Percentiles rank a stretch among this genome's conserved stretches.
These are phyloP conservation scores for Cossypha heuglini DNA, from an alignment of 2,797 vertebrate genomes.

Conservation along the genomic window DNA sequence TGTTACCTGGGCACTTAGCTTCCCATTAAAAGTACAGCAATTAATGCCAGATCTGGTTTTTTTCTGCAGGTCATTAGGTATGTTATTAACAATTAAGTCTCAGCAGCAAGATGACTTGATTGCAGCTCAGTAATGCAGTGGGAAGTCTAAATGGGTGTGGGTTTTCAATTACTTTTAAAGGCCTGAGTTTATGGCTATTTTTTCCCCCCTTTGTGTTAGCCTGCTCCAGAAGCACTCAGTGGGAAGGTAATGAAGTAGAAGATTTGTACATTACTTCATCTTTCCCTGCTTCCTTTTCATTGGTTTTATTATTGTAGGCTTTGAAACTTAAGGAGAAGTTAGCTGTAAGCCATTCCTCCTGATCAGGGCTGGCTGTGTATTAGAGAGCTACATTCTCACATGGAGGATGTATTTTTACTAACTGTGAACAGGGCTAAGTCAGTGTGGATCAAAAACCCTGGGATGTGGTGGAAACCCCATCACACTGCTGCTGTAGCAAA, in stretches of 20 bases:
- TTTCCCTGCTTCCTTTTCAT: not conserved
- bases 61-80: slow-evolving; percentile 24
- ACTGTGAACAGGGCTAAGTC: not conserved
- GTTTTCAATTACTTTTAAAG: slow-evolving; percentile 37
- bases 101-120: slow-evolving; percentile 1
- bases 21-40: not conserved
- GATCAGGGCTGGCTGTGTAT: not conserved
- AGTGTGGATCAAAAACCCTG: not conserved
- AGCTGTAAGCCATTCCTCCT: not conserved
- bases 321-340: slow-evolving; percentile 43
- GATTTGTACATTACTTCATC: slow-evolving; percentile 21
- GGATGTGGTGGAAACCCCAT: slow-evolving; percentile 7
- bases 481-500: not conserved
- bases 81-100: slow-evolving; percentile 37
- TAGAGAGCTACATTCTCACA: not conserved
- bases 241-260: slow-evolving; percentile 35
- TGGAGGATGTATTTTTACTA: slow-evolving; percentile 43
- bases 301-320: slow-evolving; percentile 25
- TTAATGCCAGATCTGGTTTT: not conserved
- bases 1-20: not conserved
- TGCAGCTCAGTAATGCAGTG: not conserved
- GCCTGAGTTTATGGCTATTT: not conserved
- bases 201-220: not conserved
- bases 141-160: slow-evolving; percentile 9
- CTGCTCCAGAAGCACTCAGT: slow-evolving; percentile 25